Evolutionary conservation across 2,113 vertebrate genomes (phyloP).

Genomic region (Cnemophilus loriae): DNA sequence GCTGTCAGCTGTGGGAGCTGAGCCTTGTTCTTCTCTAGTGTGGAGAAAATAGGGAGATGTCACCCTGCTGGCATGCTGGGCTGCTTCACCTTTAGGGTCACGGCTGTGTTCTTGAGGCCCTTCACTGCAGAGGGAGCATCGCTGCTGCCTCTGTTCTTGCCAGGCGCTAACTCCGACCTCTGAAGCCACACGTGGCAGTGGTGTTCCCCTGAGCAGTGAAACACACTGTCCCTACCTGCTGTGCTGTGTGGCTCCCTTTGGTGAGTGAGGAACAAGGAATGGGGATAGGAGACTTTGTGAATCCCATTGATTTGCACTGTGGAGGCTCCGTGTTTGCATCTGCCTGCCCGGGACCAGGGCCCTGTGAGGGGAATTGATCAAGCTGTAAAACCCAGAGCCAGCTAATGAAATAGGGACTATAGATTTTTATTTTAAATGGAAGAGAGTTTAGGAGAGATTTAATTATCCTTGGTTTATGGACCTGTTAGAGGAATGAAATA

Average conservation of each 20-base stretch:
- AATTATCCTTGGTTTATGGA: slow-evolving; percentile 57
- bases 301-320: neutral
- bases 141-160: neutral
- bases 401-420: slow-evolving; percentile 59
- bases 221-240: neutral
- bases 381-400: slow-evolving; percentile 51
- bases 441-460: slow-evolving; percentile 55
- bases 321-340: neutral
- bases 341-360: slow-evolving; percentile 10
- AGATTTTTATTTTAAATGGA: slow-evolving; percentile 61
- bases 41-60: neutral
- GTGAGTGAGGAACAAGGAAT: neutral
- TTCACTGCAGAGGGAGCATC: neutral
- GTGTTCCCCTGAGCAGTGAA: neutral
- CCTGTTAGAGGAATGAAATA: slow-evolving; percentile 34
- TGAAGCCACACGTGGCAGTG: fast-evolving
- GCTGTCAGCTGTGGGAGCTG: neutral
- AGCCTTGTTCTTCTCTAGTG: neutral
- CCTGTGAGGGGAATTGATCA: slow-evolving; percentile 51
- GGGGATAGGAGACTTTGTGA: neutral
- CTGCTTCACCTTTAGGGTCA: neutral
- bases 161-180: fast-evolving
- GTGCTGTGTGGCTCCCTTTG: neutral
- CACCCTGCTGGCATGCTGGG: neutral
- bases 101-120: fast-evolving